Percentiles rank a stretch among this genome's conserved stretches.
Evolutionary conservation across 2,888 invertebrate genomes (phyloP).

Genomic region (Scaptomyza tumidula): DNA sequence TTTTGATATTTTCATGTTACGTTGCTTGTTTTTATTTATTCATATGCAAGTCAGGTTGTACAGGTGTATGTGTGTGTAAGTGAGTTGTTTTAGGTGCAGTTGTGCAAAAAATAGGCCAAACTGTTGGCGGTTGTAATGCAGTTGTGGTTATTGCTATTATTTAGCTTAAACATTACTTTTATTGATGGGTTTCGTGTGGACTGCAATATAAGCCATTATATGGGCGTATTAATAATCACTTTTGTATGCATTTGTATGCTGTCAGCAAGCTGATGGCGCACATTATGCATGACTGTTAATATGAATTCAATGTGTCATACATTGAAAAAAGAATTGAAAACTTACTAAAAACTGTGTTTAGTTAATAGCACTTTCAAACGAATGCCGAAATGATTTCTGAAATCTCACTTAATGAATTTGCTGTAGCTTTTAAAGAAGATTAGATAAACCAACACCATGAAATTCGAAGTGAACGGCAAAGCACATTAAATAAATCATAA

Average conservation of each 20-base stretch:
- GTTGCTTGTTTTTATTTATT: conserved; percentile 49
- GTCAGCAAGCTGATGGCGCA: background rate
- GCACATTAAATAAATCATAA: conserved; percentile 15
- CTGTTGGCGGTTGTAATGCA: conserved; percentile 63
- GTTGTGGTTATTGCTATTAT: conserved; percentile 44
- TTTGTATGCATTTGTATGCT: background rate
- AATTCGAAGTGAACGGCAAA: conserved; percentile 1
- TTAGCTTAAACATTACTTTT: conserved; percentile 40
- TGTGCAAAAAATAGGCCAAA: conserved; percentile 72
- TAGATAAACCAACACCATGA: conserved; percentile 6
- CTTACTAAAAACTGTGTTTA: background rate
- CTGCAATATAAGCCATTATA: conserved; percentile 6
- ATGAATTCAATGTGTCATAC: background rate
- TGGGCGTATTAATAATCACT: conserved; percentile 29
- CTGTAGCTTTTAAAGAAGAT: background rate
- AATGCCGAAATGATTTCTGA: background rate
- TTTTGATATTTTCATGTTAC: conserved; percentile 64
- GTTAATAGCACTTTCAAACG: background rate
- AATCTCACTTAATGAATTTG: background rate
- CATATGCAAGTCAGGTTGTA: conserved; percentile 54
- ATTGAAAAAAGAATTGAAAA: background rate
- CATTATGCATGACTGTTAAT: background rate
- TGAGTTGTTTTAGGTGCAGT: conserved; percentile 61
- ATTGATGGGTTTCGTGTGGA: conserved; percentile 24
- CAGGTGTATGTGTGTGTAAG: conserved; percentile 29